Conservation (phyloP, 2,888 invertebrate species). For the Orchesella flavescens region DNA sequence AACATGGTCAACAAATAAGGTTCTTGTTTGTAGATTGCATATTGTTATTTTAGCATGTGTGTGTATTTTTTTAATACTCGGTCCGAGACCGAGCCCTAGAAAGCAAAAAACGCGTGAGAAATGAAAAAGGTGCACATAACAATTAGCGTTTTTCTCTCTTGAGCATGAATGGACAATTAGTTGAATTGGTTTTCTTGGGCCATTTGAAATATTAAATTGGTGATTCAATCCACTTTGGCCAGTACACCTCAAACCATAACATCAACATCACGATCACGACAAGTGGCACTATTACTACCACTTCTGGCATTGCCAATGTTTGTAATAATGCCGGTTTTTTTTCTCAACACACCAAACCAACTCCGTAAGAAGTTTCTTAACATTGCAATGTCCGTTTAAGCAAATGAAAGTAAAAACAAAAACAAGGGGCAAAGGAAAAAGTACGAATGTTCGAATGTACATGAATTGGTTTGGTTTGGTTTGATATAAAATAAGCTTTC, state of each 20-base stretch:
- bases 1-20: too few relatives aligned
- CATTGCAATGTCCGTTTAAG: too few relatives aligned
- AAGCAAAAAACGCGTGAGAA: conserved; percentile 57
- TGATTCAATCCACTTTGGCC: conserved; percentile 54
- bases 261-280: too few relatives aligned
- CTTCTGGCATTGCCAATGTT: neutral
- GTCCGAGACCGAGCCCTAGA: conserved; percentile 41
- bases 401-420: too few relatives aligned
- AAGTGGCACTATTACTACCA: conserved; percentile 14
- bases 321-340: neutral
- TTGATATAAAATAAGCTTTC: too few relatives aligned
- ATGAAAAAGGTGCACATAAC: conserved; percentile 47
- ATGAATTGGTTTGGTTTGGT: too few relatives aligned
- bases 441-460: too few relatives aligned
- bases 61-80: neutral
- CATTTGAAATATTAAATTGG: conserved; percentile 51
- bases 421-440: too few relatives aligned
- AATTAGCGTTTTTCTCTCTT: conserved; percentile 58
- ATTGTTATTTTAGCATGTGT: too few relatives aligned
- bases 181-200: conserved; percentile 58
- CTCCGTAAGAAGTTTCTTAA: neutral
- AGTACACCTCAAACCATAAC: conserved; percentile 39
- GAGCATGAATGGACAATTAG: conserved; percentile 62
- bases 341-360: too few relatives aligned
- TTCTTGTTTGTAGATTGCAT: too few relatives aligned